phyloP scores from a whole-genome alignment of 2,113 vertebrate species.

The Otis tarda region DNA sequence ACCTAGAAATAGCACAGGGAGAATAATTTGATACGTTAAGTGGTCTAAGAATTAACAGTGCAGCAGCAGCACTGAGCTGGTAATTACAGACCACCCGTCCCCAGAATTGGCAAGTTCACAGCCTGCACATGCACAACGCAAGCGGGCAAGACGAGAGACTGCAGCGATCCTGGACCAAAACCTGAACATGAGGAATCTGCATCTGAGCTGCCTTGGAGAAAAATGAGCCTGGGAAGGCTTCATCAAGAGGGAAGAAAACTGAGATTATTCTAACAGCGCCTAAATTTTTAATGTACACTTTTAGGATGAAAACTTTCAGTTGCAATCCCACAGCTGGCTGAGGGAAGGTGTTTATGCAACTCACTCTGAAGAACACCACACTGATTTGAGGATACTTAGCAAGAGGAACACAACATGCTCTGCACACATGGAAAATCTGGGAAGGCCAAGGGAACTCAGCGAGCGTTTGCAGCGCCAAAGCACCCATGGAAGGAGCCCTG shows the following conservation, averaged over 20 bases:
- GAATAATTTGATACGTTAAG: constrained; percentile 15
- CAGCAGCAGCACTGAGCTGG: constrained; percentile 17
- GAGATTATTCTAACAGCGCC: not conserved
- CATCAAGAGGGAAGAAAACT: not conserved
- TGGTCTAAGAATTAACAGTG: constrained; percentile 20
- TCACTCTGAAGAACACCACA: not conserved
- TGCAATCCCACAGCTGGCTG: not conserved
- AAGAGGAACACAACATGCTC: fast-evolving
- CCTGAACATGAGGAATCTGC: not conserved
- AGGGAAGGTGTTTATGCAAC: not conserved
- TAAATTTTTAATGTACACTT: not conserved
- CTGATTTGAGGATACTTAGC: not conserved
- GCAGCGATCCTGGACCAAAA: not conserved
- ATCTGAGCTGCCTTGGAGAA: not conserved
- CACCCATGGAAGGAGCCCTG: not conserved
- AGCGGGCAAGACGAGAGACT: not conserved
- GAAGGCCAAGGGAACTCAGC: fast-evolving
- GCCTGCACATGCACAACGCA: not conserved
- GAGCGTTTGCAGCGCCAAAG: not conserved
- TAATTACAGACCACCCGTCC: constrained; percentile 12
- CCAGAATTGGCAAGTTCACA: not conserved
- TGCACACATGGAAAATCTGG: not conserved
- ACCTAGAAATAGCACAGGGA: constrained; percentile 41
- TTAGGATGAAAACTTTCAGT: not conserved
- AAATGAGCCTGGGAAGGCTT: not conserved